Conservation (phyloP, 2,888 invertebrate genomes). For the Agriopis marginaria region DNA sequence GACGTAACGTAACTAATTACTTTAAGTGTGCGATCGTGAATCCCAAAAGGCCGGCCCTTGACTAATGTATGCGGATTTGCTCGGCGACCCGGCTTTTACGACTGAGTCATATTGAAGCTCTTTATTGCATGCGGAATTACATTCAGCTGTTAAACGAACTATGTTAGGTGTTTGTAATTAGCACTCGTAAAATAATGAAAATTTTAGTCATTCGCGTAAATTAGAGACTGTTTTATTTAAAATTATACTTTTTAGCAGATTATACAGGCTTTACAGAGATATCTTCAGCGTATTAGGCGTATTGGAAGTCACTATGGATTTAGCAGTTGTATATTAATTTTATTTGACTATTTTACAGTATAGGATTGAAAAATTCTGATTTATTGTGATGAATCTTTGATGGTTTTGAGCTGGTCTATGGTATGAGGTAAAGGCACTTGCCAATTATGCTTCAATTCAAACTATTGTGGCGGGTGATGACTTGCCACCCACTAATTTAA, state of each 20-base stretch:
- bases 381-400: too few relatives aligned
- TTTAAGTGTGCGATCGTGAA: conserved; percentile 43
- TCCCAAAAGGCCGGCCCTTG: conserved; percentile 35
- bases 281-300: too few relatives aligned
- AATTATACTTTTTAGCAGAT: neutral
- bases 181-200: conserved; percentile 8
- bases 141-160: conserved; percentile 21
- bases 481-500: too few relatives aligned
- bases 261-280: too few relatives aligned
- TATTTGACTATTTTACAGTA: too few relatives aligned
- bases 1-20: conserved; percentile 40
- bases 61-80: conserved; percentile 43
- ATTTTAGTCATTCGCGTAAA: neutral
- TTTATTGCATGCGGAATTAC: conserved; percentile 37
- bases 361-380: too few relatives aligned
- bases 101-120: conserved; percentile 38
- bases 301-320: too few relatives aligned
- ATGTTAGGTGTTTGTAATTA: conserved; percentile 26
- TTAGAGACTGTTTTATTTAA: neutral
- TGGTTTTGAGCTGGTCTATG: too few relatives aligned
- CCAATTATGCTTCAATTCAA: too few relatives aligned
- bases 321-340: too few relatives aligned
- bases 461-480: too few relatives aligned
- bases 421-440: too few relatives aligned
- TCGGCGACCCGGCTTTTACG: conserved; percentile 37